Base-by-base conservation (phyloP, 2,113 vertebrate species). In the Seriola rivoliana region DNA sequence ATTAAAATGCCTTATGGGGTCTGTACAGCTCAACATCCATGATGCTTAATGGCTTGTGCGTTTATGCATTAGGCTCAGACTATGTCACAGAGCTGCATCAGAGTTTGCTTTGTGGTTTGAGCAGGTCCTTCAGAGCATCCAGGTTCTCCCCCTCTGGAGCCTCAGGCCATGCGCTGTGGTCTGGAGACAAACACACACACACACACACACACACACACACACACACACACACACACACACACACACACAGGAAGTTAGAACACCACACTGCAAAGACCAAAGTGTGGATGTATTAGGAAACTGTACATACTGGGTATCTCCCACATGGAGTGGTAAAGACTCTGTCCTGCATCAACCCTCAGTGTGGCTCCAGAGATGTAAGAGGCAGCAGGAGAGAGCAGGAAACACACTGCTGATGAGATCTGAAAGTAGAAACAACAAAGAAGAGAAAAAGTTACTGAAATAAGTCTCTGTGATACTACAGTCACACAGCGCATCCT, bases 331-430 rank as follows among this genome's bases (percentile, higher is more conserved):
- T 32, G 19, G 11, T 96, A 97, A 34, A 99, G 90, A 80, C 96
- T 96, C 50, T 95, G 95, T 40, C 96, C 98, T 0, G 96, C 97
- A 32, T 99, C 98, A 21, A 98, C 95, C 0, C 80, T 92, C 71
- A 99, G 50, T 2, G 97, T 94, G 85, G 96, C 96, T 42, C 98
- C 97, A 5, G 96, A 97, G 88, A 99, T 95, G 85, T 90, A 99
- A 54, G 97, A 97, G 40, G 97, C 96, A 38, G 93, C 96, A 19
- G 97, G 97, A 80, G 98, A 99, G 0, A 99, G 95, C 65, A 99
- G 92, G 91, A 99, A 99, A 89, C 97, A 99, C 7, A 99, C 97
- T 1, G 94, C 67, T 7, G 97, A 88, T 3, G 98, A 97, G 50
- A 99, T 81, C 97, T 99, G 87, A 81, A 36, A 4, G 77, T 0